These are phyloP conservation scores for Enteromius thamalakanensis DNA, from an alignment of 2,797 vertebrate genomes.

Conservation along the genomic window DNA sequence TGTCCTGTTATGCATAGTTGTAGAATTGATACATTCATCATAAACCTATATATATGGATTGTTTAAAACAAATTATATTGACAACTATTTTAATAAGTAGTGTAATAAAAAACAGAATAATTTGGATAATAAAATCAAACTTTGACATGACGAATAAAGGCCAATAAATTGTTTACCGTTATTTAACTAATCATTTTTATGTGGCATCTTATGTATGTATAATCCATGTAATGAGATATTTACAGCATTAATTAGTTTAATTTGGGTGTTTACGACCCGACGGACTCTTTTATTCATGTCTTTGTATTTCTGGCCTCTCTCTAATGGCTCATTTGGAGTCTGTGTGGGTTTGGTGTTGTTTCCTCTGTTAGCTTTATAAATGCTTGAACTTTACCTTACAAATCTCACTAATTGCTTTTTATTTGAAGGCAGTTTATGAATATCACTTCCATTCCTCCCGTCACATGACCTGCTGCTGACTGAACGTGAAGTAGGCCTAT, in stretches of 20 bases:
- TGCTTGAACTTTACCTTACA: slow-evolving; percentile 47
- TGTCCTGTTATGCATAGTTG: not conserved
- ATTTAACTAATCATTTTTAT: slow-evolving; percentile 7
- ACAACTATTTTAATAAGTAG: not conserved
- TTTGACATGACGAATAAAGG: not conserved
- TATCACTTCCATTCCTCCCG: not conserved
- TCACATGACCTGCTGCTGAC: not conserved
- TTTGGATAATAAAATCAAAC: not conserved
- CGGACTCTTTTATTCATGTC: slow-evolving; percentile 2
- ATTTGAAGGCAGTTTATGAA: slow-evolving; percentile 42
- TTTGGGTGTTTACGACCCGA: slow-evolving; percentile 18
- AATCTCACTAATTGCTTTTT: slow-evolving; percentile 33
- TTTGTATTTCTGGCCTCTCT: slow-evolving; percentile 19
- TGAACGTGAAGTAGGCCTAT: not conserved
- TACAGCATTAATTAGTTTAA: slow-evolving; percentile 37
- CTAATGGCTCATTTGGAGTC: slow-evolving; percentile 41
- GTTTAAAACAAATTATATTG: not conserved
- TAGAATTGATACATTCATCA: not conserved
- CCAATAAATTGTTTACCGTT: slow-evolving; percentile 7
- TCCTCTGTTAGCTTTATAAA: slow-evolving; percentile 26
- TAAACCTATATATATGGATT: not conserved
- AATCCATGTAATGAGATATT: slow-evolving; percentile 30
- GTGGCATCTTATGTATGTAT: slow-evolving; percentile 11
- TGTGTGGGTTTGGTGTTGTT: slow-evolving; percentile 39
- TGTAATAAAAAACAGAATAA: not conserved